These are phyloP conservation scores for Frankliniella intonsa DNA, from an alignment of 2,888 invertebrate genomes.

Conservation along the genomic window DNA sequence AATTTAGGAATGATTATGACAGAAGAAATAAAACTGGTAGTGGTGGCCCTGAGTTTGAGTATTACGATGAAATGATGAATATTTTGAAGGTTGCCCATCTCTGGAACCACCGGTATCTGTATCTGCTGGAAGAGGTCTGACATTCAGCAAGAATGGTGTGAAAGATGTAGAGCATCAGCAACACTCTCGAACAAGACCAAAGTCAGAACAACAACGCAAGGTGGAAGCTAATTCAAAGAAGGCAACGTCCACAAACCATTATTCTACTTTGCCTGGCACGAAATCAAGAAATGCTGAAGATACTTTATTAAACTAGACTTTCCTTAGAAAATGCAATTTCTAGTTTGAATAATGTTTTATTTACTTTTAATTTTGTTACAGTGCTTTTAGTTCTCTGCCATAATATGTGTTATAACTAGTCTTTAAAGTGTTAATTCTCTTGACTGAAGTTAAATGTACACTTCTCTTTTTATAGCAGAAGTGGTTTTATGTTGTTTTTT, in stretches of 20 bases:
- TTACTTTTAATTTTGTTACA: neutral
- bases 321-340: neutral
- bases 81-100: neutral
- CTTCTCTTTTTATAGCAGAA: neutral
- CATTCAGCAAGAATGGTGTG: neutral
- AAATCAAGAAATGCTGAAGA: neutral
- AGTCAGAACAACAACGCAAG: neutral
- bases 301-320: neutral
- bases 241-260: neutral
- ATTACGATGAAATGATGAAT: neutral
- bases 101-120: neutral
- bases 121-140: conserved; percentile 1
- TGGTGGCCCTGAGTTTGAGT: neutral
- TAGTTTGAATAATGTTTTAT: neutral
- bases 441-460: neutral
- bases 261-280: neutral
- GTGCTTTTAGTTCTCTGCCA: neutral
- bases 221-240: neutral
- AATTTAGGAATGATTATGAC: neutral
- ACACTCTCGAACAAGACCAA: neutral
- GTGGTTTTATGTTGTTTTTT: neutral
- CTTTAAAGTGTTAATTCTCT: neutral
- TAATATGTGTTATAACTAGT: neutral
- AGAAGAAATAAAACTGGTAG: neutral
- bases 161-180: neutral